Evolutionary conservation across 2,797 vertebrate species (phyloP).

Genomic region (Poeciliopsis paucimaculata): DNA sequence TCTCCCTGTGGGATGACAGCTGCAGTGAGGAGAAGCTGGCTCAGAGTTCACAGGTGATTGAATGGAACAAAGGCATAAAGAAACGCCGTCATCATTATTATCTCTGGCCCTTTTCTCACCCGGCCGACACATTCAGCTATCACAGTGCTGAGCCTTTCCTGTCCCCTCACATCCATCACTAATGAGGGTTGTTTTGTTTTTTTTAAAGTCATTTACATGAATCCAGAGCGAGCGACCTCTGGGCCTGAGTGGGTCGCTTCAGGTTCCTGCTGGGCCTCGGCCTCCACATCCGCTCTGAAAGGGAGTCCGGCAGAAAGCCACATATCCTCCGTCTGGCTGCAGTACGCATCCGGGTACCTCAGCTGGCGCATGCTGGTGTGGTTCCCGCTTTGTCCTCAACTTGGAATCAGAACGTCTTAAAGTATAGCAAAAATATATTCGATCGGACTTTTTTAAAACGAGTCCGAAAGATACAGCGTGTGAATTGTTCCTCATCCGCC

Average conservation of each 20-base stretch:
- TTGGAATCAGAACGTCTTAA: not conserved
- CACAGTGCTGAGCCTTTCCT: conserved; percentile 60
- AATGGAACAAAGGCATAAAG: conserved; percentile 68
- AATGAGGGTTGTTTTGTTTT: conserved; percentile 72
- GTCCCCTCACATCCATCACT: conserved; percentile 46
- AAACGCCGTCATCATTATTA: conserved; percentile 76
- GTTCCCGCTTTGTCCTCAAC: not conserved
- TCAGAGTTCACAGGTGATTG: conserved; percentile 62
- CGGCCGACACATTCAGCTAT: conserved; percentile 68
- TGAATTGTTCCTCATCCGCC: not conserved
- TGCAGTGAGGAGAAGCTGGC: not conserved
- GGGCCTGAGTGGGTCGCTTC: conserved; percentile 46
- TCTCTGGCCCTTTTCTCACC: conserved; percentile 70
- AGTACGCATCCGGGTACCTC: conserved; percentile 67
- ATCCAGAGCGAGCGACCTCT: conserved; percentile 34
- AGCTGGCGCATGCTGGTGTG: not conserved
- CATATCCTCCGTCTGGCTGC: conserved; percentile 72
- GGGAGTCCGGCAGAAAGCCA: conserved; percentile 50
- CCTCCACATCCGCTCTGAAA: conserved; percentile 70
- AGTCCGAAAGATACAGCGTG: not conserved
- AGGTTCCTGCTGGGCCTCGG: conserved; percentile 48
- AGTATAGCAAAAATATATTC: not conserved
- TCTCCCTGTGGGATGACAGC: not conserved
- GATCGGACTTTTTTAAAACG: not conserved
- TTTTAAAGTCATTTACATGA: conserved; percentile 52